Evolutionary conservation across 2,113 vertebrate genomes (phyloP).

Genomic region (Triplophysa dalaica): DNA sequence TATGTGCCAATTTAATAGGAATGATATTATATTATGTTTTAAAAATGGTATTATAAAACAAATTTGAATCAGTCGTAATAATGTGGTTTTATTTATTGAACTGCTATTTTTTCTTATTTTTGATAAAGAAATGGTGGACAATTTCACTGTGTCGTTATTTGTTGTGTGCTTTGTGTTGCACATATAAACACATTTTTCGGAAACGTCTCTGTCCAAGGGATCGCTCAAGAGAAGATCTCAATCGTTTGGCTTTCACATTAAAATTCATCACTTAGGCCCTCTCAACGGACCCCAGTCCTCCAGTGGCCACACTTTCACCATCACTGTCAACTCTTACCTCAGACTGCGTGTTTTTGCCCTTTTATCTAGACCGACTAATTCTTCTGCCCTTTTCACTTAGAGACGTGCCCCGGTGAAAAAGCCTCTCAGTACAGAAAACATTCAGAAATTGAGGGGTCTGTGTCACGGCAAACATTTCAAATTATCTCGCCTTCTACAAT

Average conservation of each 20-base stretch:
- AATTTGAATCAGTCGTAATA: too few relatives aligned
- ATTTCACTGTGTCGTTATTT: not conserved
- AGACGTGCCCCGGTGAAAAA: conserved; percentile 43
- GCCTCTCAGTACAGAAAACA: conserved; percentile 70
- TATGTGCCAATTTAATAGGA: too few relatives aligned
- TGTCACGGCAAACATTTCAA: conserved; percentile 95
- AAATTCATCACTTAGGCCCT: conserved; percentile 86
- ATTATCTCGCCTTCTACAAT: conserved; percentile 86
- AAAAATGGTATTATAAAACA: too few relatives aligned
- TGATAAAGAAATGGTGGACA: not conserved
- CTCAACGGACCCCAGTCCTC: conserved; percentile 78
- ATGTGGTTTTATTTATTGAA: not conserved
- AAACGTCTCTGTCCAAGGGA: conserved; percentile 76
- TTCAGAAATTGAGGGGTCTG: conserved; percentile 90
- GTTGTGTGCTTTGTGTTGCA: not conserved
- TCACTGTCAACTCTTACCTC: conserved; percentile 97
- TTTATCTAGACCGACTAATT: conserved; percentile 83
- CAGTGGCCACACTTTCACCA: conserved; percentile 90
- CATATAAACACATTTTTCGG: conserved; percentile 59
- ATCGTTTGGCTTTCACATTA: conserved; percentile 82
- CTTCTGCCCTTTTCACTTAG: conserved; percentile 78
- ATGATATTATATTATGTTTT: too few relatives aligned
- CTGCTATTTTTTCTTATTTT: too few relatives aligned
- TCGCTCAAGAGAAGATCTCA: conserved; percentile 68
- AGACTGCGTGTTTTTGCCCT: conserved; percentile 99